Percentiles rank a stretch among this genome's conserved stretches.
These are phyloP conservation scores for Suncus etruscus DNA, from an alignment of 2,113 vertebrate species.

Conservation along the genomic window DNA sequence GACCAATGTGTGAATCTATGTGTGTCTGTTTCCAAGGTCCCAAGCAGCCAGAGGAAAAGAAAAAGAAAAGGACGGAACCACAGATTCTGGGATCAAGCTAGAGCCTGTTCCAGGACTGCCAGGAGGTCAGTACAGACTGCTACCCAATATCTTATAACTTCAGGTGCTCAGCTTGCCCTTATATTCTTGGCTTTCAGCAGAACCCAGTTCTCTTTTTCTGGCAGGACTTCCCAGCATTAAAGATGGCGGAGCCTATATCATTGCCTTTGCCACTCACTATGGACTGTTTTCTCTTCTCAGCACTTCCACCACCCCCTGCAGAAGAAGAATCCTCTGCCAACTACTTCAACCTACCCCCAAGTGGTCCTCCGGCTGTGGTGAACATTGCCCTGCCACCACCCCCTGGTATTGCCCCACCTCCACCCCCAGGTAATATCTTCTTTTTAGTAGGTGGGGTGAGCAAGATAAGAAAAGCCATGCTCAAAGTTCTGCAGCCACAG, in stretches of 20 bases:
- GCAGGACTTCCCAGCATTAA: neutral
- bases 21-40: constrained; percentile 87
- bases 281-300: constrained; percentile 81
- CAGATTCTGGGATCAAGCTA: constrained; percentile 94
- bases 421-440: constrained; percentile 92
- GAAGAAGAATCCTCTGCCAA: constrained; percentile 87
- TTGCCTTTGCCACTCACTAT: neutral
- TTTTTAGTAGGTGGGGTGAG: neutral
- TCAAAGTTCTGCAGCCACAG: neutral
- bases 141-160: neutral
- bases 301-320: constrained; percentile 94
- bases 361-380: constrained; percentile 93
- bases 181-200: no score
- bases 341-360: constrained; percentile 92
- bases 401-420: constrained; percentile 93
- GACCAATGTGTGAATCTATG: neutral
- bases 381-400: constrained; percentile 95
- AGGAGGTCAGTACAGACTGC: constrained; percentile 88
- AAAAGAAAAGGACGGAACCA: constrained; percentile 92
- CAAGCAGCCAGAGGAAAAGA: constrained; percentile 96
- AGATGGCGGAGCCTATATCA: neutral
- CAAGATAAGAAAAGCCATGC: neutral
- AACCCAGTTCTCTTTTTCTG: neutral
- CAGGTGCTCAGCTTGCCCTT: neutral
- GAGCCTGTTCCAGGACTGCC: constrained; percentile 97